Evolutionary conservation across 2,888 invertebrate species (phyloP).

Genomic region (Octonoba sinensis): DNA sequence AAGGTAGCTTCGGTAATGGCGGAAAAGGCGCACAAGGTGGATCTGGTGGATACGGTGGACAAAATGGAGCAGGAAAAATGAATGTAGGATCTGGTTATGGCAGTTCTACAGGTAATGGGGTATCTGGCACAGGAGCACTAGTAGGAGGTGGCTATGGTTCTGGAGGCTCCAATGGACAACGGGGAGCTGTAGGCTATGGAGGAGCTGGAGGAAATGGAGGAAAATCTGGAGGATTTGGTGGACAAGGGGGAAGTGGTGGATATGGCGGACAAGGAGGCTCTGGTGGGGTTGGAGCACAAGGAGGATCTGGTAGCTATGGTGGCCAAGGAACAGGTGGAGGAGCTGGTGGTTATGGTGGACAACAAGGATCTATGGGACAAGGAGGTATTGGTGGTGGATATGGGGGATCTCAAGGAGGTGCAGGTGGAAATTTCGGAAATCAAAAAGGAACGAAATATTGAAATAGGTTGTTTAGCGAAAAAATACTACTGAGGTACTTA

Average conservation of each 20-base stretch:
- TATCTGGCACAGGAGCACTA: background rate
- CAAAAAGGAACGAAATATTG: slow-evolving; percentile 59
- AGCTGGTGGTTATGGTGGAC: slow-evolving; percentile 23
- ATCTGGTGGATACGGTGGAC: slow-evolving; percentile 19
- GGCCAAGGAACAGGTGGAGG: background rate
- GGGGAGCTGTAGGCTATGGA: slow-evolving; percentile 18
- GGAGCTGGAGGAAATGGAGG: slow-evolving; percentile 18
- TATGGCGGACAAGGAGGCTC: slow-evolving; percentile 20
- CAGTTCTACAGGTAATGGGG: background rate
- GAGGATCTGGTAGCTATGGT: background rate
- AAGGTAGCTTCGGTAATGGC: slow-evolving; percentile 6
- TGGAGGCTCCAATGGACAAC: slow-evolving; percentile 23
- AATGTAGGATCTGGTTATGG: background rate
- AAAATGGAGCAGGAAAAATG: slow-evolving; percentile 8
- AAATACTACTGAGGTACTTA: background rate
- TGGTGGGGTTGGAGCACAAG: slow-evolving; percentile 7
- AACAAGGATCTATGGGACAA: slow-evolving; percentile 1
- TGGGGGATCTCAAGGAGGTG: slow-evolving; percentile 12
- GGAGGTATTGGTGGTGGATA: slow-evolving; percentile 1
- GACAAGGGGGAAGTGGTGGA: slow-evolving; percentile 13
- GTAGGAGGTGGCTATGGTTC: slow-evolving; percentile 9
- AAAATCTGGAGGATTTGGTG: slow-evolving; percentile 18
- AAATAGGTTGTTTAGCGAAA: background rate
- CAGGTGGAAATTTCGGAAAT: slow-evolving; percentile 32
- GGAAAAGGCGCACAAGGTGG: slow-evolving; percentile 10